These are phyloP conservation scores for Micrasema minimum DNA, from an alignment of 1,140 invertebrate genomes.

Conservation along the genomic window DNA sequence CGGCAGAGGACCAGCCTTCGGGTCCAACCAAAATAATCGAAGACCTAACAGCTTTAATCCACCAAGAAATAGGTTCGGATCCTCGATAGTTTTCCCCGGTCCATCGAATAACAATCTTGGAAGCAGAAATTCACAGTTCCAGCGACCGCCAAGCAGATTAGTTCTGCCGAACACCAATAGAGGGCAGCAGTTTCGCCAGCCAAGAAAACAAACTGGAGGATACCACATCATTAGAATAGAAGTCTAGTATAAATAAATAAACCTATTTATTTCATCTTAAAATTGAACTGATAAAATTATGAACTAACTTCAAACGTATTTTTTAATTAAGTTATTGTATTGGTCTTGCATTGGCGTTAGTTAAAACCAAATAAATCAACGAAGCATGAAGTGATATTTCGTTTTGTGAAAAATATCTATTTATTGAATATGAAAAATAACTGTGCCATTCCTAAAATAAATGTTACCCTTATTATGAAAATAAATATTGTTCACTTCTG, in stretches of 20 bases:
- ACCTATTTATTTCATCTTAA: too few relatives aligned
- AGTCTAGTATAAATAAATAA: constrained; percentile 38
- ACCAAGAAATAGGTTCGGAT: constrained; percentile 14
- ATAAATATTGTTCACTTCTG: too few relatives aligned
- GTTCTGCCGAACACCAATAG: constrained; percentile 11
- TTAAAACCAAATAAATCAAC: too few relatives aligned
- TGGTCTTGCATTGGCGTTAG: too few relatives aligned
- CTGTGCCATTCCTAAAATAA: too few relatives aligned
- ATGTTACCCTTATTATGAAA: too few relatives aligned
- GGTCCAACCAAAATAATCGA: not conserved
- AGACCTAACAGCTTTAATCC: constrained; percentile 25
- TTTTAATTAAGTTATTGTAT: too few relatives aligned
- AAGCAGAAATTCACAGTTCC: constrained; percentile 27
- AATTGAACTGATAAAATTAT: too few relatives aligned
- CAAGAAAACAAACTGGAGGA: constrained; percentile 15
- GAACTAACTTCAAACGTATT: too few relatives aligned
- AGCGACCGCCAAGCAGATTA: constrained; percentile 1
- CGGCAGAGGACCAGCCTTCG: constrained; percentile 16
- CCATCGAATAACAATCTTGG: constrained; percentile 31
- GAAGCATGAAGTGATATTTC: too few relatives aligned
- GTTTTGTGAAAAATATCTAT: too few relatives aligned
- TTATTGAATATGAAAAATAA: too few relatives aligned
- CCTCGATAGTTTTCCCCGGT: constrained; percentile 44
- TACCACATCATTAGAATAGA: constrained; percentile 49
- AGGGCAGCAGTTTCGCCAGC: constrained; percentile 33